Evolutionary conservation across 2,113 vertebrate genomes (phyloP).

Genomic region (Entelurus aequoreus): DNA sequence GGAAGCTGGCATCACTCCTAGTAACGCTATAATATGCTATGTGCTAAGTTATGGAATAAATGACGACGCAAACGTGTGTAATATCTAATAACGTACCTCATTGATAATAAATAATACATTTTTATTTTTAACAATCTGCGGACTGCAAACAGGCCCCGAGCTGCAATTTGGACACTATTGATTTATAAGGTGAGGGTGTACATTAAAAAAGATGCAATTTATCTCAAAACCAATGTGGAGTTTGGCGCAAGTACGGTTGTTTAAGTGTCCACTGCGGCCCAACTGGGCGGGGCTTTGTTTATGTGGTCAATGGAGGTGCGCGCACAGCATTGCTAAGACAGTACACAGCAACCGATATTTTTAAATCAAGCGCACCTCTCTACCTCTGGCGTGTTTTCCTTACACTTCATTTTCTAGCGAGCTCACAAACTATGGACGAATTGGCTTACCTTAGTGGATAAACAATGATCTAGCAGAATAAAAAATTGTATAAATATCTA

Average conservation of each 20-base stretch:
- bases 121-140: no score
- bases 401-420: constrained; percentile 14
- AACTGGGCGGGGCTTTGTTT: not conserved
- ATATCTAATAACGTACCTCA: no score
- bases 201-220: no score
- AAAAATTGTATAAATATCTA: not conserved
- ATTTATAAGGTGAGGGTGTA: no score
- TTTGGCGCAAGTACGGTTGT: not conserved
- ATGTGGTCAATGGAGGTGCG: fast-evolving
- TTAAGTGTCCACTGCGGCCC: not conserved
- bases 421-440: not conserved
- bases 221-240: no score
- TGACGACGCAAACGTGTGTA: no score
- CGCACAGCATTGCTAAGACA: fast-evolving
- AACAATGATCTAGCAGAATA: constrained; percentile 5
- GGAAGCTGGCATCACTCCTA: no score
- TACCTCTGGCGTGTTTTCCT: constrained; percentile 9
- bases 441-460: constrained; percentile 42
- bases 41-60: no score
- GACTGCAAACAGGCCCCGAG: no score
- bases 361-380: constrained; percentile 19
- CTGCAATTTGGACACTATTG: no score
- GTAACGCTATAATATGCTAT: no score
- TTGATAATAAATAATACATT: no score
- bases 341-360: fast-evolving